These are phyloP conservation scores for Ptychoptera albimana DNA, from an alignment of 2,888 invertebrate genomes.

Conservation along the genomic window DNA sequence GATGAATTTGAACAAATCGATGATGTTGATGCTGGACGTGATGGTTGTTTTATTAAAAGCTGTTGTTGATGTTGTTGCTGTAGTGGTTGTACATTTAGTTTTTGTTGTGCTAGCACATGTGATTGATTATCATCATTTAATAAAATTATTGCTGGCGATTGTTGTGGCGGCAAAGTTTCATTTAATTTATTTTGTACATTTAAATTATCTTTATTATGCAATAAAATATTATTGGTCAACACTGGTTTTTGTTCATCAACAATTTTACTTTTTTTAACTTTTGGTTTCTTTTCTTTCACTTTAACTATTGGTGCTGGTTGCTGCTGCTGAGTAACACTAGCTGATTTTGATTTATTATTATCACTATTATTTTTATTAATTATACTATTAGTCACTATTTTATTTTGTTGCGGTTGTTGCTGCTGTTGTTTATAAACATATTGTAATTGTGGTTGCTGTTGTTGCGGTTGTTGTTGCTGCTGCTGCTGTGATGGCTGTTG, in stretches of 20 bases:
- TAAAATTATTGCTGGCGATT: no score
- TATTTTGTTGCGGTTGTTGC: conserved; percentile 4
- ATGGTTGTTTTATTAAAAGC: conserved; percentile 10
- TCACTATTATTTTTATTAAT: conserved; percentile 1
- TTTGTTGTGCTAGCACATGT: no score
- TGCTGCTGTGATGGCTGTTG: conserved; percentile 10
- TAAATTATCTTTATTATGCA: no score
- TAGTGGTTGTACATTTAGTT: background rate
- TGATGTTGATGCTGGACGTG: conserved; percentile 5
- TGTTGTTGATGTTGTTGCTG: background rate
- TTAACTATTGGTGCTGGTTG: background rate
- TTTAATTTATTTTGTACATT: no score
- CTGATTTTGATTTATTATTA: background rate
- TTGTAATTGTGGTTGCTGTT: conserved; percentile 3
- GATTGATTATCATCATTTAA: no score
- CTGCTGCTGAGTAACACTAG: background rate
- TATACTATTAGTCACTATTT: background rate
- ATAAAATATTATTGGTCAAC: no score
- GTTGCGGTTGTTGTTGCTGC: conserved; percentile 6
- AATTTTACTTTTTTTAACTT: no score
- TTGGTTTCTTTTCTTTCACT: no score
- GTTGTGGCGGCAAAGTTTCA: no score
- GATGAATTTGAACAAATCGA: conserved; percentile 5
- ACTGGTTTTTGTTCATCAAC: no score
- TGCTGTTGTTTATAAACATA: conserved; percentile 23